A percentile compares a stretch with the other conserved stretches of the same genome.
phyloP scores from a whole-genome alignment of 1,140 invertebrate species.

The Scaptomyza graminum region DNA sequence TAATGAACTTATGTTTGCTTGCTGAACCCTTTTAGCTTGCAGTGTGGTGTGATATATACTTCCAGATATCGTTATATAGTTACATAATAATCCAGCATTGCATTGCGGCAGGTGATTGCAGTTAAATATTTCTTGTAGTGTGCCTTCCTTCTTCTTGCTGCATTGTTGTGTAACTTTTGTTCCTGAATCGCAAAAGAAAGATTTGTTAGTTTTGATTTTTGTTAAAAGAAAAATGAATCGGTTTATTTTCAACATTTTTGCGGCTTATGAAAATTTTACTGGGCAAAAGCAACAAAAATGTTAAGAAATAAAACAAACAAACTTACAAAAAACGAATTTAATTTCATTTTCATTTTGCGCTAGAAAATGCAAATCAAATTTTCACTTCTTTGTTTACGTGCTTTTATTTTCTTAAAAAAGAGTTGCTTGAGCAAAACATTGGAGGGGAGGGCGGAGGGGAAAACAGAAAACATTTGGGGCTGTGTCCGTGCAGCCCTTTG shows the following conservation, averaged over 20 bases:
- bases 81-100: constrained; percentile 43
- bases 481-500: constrained; percentile 46
- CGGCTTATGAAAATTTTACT: constrained; percentile 4
- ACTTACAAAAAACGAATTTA: constrained; percentile 32
- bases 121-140: neutral
- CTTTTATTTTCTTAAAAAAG: constrained; percentile 45
- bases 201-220: constrained; percentile 12
- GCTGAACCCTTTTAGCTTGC: neutral
- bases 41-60: constrained; percentile 16
- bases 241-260: constrained; percentile 27
- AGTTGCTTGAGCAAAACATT: constrained; percentile 7
- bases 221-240: constrained; percentile 2
- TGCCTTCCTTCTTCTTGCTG: constrained; percentile 3
- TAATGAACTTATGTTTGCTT: constrained; percentile 39
- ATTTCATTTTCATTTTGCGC: constrained; percentile 54
- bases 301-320: constrained; percentile 6
- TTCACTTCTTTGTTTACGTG: constrained; percentile 65
- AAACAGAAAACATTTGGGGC: constrained; percentile 2
- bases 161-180: constrained; percentile 5
- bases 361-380: constrained; percentile 69
- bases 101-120: constrained; percentile 9
- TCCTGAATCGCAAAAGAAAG: neutral
- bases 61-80: constrained; percentile 32
- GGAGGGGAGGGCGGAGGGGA: neutral
- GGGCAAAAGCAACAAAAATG: constrained; percentile 7